A percentile compares a stretch with the other conserved stretches of the same genome.
Evolutionary conservation across 2,797 vertebrate genomes (phyloP).

Genomic region (Peromyscus attwateri): DNA sequence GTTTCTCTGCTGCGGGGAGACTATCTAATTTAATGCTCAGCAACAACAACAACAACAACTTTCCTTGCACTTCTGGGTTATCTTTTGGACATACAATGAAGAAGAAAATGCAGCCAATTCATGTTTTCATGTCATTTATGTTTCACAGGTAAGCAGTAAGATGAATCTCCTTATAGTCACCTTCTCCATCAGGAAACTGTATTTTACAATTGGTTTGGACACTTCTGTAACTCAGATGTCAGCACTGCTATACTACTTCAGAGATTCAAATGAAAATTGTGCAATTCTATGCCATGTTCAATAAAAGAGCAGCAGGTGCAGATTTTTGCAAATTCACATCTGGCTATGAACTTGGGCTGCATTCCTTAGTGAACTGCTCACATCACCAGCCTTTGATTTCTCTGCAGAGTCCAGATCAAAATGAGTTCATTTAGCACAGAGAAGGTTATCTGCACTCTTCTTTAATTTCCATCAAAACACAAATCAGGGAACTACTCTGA

Average conservation of each 20-base stretch:
- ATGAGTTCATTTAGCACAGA: background rate
- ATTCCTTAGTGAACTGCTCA: background rate
- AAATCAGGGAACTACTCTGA: background rate
- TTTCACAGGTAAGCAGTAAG: background rate
- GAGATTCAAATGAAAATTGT: slow-evolving; percentile 41
- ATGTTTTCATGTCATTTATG: background rate
- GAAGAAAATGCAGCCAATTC: slow-evolving; percentile 15
- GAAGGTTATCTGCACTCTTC: background rate
- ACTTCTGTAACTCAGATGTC: slow-evolving; percentile 53
- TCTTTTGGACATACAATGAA: background rate
- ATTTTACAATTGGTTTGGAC: slow-evolving; percentile 54
- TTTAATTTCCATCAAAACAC: slow-evolving; percentile 18
- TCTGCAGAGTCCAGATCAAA: slow-evolving; percentile 16
- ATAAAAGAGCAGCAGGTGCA: background rate
- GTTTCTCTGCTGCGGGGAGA: background rate
- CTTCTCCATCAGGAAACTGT: background rate
- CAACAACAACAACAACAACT: background rate
- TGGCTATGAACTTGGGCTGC: background rate
- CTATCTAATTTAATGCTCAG: background rate
- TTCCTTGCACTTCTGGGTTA: background rate
- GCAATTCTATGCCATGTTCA: slow-evolving; percentile 13
- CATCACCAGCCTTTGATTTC: background rate
- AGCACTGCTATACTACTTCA: slow-evolving; percentile 24
- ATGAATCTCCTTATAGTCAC: background rate
- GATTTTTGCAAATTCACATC: slow-evolving; percentile 44